A percentile compares a stretch with the other conserved stretches of the same genome.
Evolutionary conservation across 2,888 invertebrate genomes (phyloP).

Genomic region (Drosophila robusta): DNA sequence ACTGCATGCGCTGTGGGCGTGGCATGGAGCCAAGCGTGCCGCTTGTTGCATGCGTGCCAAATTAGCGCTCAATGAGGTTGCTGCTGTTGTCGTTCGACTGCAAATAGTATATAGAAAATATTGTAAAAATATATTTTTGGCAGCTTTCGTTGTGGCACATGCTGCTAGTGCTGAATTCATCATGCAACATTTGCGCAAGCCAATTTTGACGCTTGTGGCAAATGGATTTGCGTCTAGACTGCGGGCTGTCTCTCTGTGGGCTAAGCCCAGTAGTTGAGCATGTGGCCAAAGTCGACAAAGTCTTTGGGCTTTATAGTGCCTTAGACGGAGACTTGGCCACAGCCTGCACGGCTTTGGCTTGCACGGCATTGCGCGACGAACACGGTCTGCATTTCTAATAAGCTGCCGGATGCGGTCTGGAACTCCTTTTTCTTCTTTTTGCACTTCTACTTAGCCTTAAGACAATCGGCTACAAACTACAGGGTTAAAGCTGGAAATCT

Average conservation of each 20-base stretch:
- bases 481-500: conserved; percentile 11
- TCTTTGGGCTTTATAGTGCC: conserved; percentile 23
- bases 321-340: conserved; percentile 58
- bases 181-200: conserved; percentile 50
- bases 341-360: conserved; percentile 43
- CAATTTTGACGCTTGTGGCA: conserved; percentile 35
- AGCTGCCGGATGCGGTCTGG: conserved; percentile 32
- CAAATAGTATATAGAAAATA: conserved; percentile 16
- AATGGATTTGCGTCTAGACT: conserved; percentile 69
- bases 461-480: conserved; percentile 11
- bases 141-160: conserved; percentile 10
- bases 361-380: conserved; percentile 45
- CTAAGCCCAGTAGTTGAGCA: conserved; percentile 11
- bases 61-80: conserved; percentile 35
- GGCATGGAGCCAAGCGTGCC: conserved; percentile 20
- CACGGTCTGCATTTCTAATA: conserved; percentile 73
- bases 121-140: conserved; percentile 19
- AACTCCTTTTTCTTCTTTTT: not conserved
- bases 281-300: conserved; percentile 24
- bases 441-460: not conserved
- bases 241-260: conserved; percentile 9
- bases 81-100: too few species aligned
- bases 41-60: conserved; percentile 59
- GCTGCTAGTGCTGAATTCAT: conserved; percentile 2
- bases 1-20: conserved; percentile 39